Conservation (phyloP, 2,888 invertebrate genomes). For the Heliconius ethilla region DNA sequence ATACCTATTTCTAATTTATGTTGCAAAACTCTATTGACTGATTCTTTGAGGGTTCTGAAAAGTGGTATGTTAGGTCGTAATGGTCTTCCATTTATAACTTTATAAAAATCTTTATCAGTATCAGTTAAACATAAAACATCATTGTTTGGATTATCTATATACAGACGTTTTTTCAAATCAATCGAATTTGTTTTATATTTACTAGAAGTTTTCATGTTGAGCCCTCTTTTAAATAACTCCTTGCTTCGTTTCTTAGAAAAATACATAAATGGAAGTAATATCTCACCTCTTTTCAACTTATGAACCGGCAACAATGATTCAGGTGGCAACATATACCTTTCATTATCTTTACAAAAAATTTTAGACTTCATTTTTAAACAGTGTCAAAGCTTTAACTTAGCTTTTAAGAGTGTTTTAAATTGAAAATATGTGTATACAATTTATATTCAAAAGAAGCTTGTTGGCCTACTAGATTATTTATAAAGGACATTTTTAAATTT, state of each 20-base stretch:
- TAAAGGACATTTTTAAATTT: background rate
- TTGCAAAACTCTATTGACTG: constrained; percentile 55
- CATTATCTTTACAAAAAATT: constrained; percentile 4
- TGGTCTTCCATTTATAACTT: constrained; percentile 54
- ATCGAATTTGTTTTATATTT: constrained; percentile 61
- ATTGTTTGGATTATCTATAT: constrained; percentile 52
- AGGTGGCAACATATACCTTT: constrained; percentile 50
- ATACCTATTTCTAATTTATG: constrained; percentile 65
- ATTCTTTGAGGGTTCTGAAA: constrained; percentile 59
- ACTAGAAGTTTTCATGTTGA: constrained; percentile 53
- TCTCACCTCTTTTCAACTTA: constrained; percentile 54
- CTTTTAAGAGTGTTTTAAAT: background rate
- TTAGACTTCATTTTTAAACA: background rate
- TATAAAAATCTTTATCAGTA: constrained; percentile 59
- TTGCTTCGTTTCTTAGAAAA: constrained; percentile 58
- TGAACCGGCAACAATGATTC: constrained; percentile 51
- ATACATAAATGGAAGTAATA: constrained; percentile 59
- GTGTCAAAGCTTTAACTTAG: background rate
- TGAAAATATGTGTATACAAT: background rate
- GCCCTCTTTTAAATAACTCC: constrained; percentile 51
- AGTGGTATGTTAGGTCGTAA: constrained; percentile 51
- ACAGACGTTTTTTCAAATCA: constrained; percentile 55
- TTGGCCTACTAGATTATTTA: constrained; percentile 5
- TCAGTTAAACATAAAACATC: constrained; percentile 59
- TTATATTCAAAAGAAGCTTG: background rate